phyloP scores from a whole-genome alignment of 2,113 vertebrate genomes.

The Sciurus niger region DNA sequence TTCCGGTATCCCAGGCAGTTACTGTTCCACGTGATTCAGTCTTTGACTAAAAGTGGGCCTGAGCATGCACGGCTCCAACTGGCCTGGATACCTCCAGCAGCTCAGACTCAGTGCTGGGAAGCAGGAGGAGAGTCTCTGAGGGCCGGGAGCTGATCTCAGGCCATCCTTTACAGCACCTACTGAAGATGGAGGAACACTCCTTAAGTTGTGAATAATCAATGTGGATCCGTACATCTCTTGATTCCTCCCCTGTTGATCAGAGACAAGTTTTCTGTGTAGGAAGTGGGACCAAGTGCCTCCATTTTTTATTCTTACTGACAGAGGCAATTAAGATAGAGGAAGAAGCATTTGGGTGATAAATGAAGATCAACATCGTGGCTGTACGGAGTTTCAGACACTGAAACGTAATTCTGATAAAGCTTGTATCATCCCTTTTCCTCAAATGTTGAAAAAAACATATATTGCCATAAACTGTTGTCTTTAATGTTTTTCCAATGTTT shows the following conservation, averaged over 20 bases:
- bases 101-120: neutral
- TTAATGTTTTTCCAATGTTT: conserved; percentile 15
- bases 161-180: neutral
- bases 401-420: neutral
- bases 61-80: neutral
- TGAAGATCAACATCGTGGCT: neutral
- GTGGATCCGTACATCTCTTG: neutral
- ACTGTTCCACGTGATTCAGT: neutral
- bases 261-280: neutral
- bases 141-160: neutral
- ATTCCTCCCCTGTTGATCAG: neutral
- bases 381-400: neutral
- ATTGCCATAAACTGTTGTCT: conserved; percentile 34
- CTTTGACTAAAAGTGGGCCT: neutral
- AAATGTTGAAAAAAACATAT: neutral
- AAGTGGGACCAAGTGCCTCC: neutral
- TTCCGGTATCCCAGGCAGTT: neutral
- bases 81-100: neutral
- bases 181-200: fast-evolving
- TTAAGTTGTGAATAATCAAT: neutral
- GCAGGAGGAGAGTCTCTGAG: neutral
- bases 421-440: neutral
- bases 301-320: conserved; percentile 60
- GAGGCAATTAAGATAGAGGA: conserved; percentile 60
- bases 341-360: conserved; percentile 24